Conservation (phyloP, 2,113 vertebrate genomes). For the Centropristis striata region DNA sequence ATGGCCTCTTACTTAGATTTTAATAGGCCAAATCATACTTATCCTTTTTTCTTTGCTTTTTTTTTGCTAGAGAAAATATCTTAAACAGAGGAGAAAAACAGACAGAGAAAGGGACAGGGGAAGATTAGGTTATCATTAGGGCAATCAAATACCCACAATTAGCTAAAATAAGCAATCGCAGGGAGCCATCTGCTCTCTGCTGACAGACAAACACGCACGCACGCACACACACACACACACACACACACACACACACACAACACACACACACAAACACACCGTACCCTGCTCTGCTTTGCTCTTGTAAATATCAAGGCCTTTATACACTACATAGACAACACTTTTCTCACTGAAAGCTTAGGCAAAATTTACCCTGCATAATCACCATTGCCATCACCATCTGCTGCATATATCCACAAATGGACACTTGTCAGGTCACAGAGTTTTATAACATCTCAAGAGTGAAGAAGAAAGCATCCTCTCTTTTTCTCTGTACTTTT, state of each 20-base stretch:
- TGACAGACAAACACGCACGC: neutral
- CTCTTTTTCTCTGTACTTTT: constrained; percentile 17
- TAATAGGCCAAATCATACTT: constrained; percentile 4
- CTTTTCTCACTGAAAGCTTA: neutral
- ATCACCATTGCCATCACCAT: constrained; percentile 27
- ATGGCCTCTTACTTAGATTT: constrained; percentile 10
- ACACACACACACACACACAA: neutral
- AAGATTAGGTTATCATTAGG: constrained; percentile 41
- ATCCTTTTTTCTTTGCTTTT: neutral
- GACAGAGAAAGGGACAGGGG: neutral
- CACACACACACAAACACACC: neutral
- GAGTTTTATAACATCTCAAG: neutral
- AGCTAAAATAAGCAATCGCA: constrained; percentile 50
- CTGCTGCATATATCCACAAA: neutral
- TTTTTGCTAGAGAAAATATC: neutral
- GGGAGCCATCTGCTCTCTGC: constrained; percentile 48
- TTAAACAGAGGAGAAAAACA: neutral
- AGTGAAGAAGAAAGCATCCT: neutral
- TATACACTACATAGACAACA: neutral
- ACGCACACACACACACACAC: constrained; percentile 8
- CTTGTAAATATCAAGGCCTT: constrained; percentile 23
- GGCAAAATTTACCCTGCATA: neutral
- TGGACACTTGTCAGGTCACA: neutral
- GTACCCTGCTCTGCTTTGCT: neutral
- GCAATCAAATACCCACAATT: constrained; percentile 39